Conservation (phyloP, 2,888 invertebrate species). For the Temnothorax rugatulus region DNA sequence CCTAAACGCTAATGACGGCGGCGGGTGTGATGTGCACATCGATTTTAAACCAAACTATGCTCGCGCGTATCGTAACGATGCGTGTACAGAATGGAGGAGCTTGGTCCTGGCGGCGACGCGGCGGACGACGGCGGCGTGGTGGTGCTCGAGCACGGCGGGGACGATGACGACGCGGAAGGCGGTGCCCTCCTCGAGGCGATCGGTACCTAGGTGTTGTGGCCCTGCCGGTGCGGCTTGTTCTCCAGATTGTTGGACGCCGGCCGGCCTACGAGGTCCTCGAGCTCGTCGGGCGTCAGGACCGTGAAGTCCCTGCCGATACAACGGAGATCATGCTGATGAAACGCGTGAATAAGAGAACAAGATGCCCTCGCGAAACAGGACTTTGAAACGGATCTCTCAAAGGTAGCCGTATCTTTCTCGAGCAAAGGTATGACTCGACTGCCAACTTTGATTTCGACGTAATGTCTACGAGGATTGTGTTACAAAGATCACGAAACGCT, state of each 20-base stretch:
- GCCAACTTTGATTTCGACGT: background rate
- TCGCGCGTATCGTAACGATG: slow-evolving; percentile 84
- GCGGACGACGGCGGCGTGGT: slow-evolving; percentile 79
- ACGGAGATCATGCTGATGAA: background rate
- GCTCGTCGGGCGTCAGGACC: slow-evolving; percentile 88
- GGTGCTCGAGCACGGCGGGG: slow-evolving; percentile 82
- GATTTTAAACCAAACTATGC: slow-evolving; percentile 82
- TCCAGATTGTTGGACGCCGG: slow-evolving; percentile 86
- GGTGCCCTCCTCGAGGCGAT: slow-evolving; percentile 82
- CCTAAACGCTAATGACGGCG: background rate
- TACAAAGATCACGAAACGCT: background rate
- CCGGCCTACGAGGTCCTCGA: slow-evolving; percentile 88
- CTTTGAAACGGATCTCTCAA: background rate
- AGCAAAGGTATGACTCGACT: background rate
- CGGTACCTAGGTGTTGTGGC: slow-evolving; percentile 83
- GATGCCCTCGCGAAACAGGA: background rate
- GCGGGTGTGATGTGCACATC: slow-evolving; percentile 1
- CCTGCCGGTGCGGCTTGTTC: slow-evolving; percentile 85
- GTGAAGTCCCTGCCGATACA: slow-evolving; percentile 81
- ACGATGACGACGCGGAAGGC: slow-evolving; percentile 72
- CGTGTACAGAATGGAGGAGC: slow-evolving; percentile 83
- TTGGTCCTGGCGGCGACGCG: slow-evolving; percentile 82
- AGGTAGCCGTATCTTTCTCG: background rate
- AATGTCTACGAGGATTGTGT: background rate
- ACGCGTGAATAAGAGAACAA: background rate